Conservation (phyloP, 2,797 vertebrate genomes). For the Mormyrus proboscirostris region DNA sequence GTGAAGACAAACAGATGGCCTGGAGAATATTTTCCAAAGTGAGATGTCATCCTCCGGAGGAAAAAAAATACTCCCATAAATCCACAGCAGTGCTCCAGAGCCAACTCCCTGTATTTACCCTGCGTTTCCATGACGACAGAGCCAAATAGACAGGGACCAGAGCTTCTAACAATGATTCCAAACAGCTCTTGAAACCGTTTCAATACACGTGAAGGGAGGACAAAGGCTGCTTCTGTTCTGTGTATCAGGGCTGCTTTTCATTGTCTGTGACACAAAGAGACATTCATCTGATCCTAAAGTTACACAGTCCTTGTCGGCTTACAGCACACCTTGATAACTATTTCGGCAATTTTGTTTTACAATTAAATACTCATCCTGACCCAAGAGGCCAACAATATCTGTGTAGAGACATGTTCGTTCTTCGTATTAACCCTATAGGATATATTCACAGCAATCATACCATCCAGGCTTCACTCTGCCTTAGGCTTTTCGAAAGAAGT, state of each 20-base stretch:
- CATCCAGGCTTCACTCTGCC: not conserved
- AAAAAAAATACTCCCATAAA: not conserved
- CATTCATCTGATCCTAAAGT: not conserved
- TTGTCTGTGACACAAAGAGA: not conserved
- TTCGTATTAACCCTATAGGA: not conserved
- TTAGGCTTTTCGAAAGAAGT: not conserved
- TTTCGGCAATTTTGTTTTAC: not conserved
- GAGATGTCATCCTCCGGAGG: not conserved
- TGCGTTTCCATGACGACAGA: not conserved
- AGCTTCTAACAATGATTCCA: not conserved
- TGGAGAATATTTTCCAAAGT: not conserved
- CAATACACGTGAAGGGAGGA: not conserved
- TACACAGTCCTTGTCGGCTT: not conserved
- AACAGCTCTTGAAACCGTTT: conserved; percentile 8
- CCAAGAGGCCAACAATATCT: not conserved
- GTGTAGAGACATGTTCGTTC: not conserved
- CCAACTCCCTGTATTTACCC: not conserved
- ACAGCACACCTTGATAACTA: not conserved
- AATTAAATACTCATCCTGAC: not conserved
- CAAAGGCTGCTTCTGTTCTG: not conserved
- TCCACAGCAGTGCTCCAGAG: not conserved
- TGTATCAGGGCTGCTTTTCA: not conserved
- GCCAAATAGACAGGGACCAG: not conserved
- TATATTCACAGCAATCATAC: not conserved
- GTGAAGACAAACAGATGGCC: not conserved